These are phyloP conservation scores for Halocynthia aurantium DNA, from an alignment of 23 tunicate genomes.

Conservation along the genomic window DNA sequence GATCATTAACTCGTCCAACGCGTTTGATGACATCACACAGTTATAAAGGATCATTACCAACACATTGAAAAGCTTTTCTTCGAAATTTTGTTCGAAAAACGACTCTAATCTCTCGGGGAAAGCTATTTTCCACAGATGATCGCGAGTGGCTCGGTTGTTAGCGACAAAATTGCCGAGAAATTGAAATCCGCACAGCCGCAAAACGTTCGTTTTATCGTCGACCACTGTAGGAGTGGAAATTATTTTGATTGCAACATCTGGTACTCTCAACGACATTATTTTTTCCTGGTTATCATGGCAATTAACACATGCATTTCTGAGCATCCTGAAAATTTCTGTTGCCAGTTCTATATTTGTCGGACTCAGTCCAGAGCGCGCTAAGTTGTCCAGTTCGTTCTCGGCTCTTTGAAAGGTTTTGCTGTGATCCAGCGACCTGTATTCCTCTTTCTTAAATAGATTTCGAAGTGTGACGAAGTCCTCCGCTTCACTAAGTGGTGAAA, in stretches of 20 bases:
- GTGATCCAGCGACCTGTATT: no score
- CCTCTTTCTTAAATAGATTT: no score
- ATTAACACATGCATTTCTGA: constrained; percentile 6
- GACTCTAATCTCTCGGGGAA: background rate
- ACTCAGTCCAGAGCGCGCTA: no score
- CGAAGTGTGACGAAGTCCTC: no score
- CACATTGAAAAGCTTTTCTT: background rate
- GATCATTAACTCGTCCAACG: background rate
- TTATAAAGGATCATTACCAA: constrained; percentile 16
- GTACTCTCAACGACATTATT: background rate
- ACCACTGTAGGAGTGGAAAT: background rate
- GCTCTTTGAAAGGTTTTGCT: no score
- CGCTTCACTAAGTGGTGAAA: no score
- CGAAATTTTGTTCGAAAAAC: background rate
- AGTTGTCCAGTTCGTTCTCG: no score
- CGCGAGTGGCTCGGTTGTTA: constrained; percentile 7
- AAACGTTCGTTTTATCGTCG: background rate
- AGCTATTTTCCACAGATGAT: constrained; percentile 1
- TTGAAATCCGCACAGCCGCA: background rate
- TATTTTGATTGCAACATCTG: background rate
- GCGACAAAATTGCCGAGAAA: constrained; percentile 13
- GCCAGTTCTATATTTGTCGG: no score
- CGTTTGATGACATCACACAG: background rate
- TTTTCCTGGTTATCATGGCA: background rate
- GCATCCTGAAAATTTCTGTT: background rate